Percentiles rank a stretch among this genome's conserved stretches.
phyloP scores from a whole-genome alignment of 2,888 invertebrate genomes.

The Drosophila buzzatii region DNA sequence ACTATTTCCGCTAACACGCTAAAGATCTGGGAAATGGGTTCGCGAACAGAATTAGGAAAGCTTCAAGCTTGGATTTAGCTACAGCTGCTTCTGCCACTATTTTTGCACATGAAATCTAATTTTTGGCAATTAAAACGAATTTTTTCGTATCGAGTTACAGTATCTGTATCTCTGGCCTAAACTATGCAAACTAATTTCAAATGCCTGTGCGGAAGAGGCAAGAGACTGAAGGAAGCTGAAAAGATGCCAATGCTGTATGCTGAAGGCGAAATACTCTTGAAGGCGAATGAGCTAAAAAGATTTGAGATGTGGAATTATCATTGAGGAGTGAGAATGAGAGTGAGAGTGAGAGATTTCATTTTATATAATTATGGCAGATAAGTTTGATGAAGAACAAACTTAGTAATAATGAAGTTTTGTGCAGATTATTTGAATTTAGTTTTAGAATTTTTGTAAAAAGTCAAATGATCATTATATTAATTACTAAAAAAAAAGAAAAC shows the following conservation, averaged over 20 bases:
- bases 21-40: constrained; percentile 63
- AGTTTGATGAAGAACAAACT: background rate
- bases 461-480: too few species aligned
- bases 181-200: constrained; percentile 11
- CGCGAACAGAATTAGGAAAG: constrained; percentile 43
- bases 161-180: constrained; percentile 29
- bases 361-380: background rate
- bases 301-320: background rate
- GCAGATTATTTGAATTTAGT: too few species aligned
- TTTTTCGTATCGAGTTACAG: constrained; percentile 44
- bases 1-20: constrained; percentile 71
- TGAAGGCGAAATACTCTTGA: constrained; percentile 22
- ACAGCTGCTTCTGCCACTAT: background rate
- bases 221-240: constrained; percentile 6
- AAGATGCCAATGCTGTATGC: background rate
- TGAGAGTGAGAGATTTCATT: background rate
- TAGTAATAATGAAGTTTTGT: background rate
- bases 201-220: constrained; percentile 17
- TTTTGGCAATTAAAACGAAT: constrained; percentile 67
- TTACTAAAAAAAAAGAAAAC: too few species aligned
- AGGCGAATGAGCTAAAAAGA: background rate
- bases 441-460: too few species aligned
- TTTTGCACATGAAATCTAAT: constrained; percentile 56
- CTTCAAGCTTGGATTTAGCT: constrained; percentile 35
- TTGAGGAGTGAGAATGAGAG: background rate